Percentiles rank a stretch among this genome's conserved stretches.
These are phyloP conservation scores for Triplophysa tibetana DNA, from an alignment of 2,113 vertebrate species.

Conservation along the genomic window DNA sequence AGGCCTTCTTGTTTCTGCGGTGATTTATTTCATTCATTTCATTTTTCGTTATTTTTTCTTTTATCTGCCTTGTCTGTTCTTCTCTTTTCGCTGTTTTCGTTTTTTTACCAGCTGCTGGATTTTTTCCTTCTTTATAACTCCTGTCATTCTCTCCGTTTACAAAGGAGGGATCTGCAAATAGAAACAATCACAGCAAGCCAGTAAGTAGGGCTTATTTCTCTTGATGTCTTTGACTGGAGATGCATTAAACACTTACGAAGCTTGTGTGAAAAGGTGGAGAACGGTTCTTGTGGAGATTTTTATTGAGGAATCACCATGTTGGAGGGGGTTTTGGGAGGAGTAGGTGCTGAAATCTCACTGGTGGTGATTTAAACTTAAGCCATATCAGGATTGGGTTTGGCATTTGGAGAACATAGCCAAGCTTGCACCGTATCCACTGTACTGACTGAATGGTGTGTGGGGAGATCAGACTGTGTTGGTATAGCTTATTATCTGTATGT, in stretches of 20 bases:
- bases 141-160: constrained; percentile 57
- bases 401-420: not conserved
- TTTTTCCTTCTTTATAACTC: constrained; percentile 55
- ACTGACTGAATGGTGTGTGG: not conserved
- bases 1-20: constrained; percentile 56
- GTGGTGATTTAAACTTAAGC: constrained; percentile 38
- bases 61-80: constrained; percentile 36
- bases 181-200: constrained; percentile 64
- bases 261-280: not conserved
- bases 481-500: constrained; percentile 5
- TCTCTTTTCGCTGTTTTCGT: constrained; percentile 46
- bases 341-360: constrained; percentile 14
- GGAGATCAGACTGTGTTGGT: constrained; percentile 12
- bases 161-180: constrained; percentile 68
- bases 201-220: constrained; percentile 68
- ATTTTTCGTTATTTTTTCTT: constrained; percentile 43
- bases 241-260: not conserved
- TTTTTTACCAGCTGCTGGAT: constrained; percentile 51
- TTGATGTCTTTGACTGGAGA: constrained; percentile 26
- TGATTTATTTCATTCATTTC: constrained; percentile 51
- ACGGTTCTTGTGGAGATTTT: not conserved
- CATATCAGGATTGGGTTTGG: not conserved
- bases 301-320: not conserved
- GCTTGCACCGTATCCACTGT: not conserved
- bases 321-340: constrained; percentile 36